Base-by-base conservation (phyloP, 2,888 invertebrate genomes). In the Leptinotarsa tumamoca region DNA sequence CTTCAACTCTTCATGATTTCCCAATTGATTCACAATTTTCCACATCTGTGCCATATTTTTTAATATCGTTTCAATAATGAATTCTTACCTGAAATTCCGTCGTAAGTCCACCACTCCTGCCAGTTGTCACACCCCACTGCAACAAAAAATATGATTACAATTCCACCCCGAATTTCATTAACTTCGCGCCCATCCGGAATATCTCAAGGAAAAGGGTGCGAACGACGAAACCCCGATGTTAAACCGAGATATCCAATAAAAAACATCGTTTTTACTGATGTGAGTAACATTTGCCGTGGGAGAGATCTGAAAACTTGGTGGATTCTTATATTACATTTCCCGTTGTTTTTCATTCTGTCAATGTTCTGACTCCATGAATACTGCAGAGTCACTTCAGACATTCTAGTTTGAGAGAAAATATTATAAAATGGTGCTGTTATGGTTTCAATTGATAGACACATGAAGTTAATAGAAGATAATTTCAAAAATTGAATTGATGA, bases 41-140 rank as follows among this genome's bases (percentile, higher is more conserved):
- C 23, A 18, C 18, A 54, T 18, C 18, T 10, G 3, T 18, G 18
- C 18, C 13, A 13, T 18, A 18, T 4, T 23, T 15, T 43, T 63
- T 15, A 17, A 52, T 50, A 51, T 23, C n/a, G 7, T 4, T 67
- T 14, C n/a, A 52, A 4, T 68, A n/a, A 23, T 27, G n/a, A 68
- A 56, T 63, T 71, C 75, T 90, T 87, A 95, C 95, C 95, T 87
- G 95, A 95, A 87, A 95, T 95, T 49, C 95, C 95, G 86, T 95
- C 95, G 90, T 95, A 95, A 1, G 95, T 95, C 95, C 95, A 95
- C 95, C 95, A 95, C 90, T 95, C 94, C 87, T 95, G 95, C 95
- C 95, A 95, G 89, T 94, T 95, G 84, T 94, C 94, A 82, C 92
- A 90, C 80, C 92, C 92, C 87, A 92, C 94, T 94, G 92, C 27